Conservation (phyloP, 2,113 vertebrate species). For the Scartelaos histophorus region DNA sequence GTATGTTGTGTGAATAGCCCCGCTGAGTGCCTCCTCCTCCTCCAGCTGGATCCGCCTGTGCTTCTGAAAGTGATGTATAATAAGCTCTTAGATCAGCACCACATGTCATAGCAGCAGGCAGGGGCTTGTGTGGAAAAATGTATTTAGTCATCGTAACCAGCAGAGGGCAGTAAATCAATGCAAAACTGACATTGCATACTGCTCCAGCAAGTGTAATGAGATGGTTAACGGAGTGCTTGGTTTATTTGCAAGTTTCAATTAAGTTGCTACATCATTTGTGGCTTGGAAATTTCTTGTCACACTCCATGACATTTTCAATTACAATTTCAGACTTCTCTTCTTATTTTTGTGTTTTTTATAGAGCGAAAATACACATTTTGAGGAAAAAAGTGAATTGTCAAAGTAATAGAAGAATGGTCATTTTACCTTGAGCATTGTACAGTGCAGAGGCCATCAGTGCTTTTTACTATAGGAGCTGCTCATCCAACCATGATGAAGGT, state of each 20-base stretch:
- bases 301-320: not conserved
- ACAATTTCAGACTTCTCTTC: not conserved
- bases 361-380: conserved; percentile 37
- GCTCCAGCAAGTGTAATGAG: no score
- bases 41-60: conserved; percentile 38
- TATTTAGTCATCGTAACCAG: conserved; percentile 19
- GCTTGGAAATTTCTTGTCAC: not conserved
- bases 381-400: conserved; percentile 25
- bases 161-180: conserved; percentile 53
- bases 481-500: conserved; percentile 8
- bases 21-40: conserved; percentile 20
- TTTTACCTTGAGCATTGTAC: conserved; percentile 42
- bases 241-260: not conserved
- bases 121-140: not conserved
- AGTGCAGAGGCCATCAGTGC: not conserved
- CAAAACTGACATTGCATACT: not conserved
- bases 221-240: not conserved
- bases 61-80: conserved; percentile 33
- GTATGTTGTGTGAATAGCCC: conserved; percentile 33
- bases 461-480: not conserved
- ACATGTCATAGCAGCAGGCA: conserved; percentile 40
- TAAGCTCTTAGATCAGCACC: conserved; percentile 41
- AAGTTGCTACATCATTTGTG: not conserved
- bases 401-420: conserved; percentile 34
- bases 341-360: conserved; percentile 5